phyloP scores from a whole-genome alignment of 2,797 vertebrate species.

The Sebastolobus alascanus region DNA sequence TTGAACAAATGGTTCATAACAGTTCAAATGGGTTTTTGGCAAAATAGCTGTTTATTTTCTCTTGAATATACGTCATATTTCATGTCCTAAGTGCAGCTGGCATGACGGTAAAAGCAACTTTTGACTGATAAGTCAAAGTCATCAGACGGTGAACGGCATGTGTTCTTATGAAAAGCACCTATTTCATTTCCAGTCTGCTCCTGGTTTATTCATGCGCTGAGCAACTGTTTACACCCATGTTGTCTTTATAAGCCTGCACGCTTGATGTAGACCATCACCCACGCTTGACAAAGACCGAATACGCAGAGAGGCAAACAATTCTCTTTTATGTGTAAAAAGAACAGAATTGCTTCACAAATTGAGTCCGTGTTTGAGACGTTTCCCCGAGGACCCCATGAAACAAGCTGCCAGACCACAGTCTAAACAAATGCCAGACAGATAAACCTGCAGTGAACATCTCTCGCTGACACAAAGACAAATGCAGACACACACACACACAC shows the following conservation, averaged over 20 bases:
- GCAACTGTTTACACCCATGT: constrained; percentile 16
- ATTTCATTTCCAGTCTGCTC: constrained; percentile 3
- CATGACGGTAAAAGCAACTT: constrained; percentile 7
- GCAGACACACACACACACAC: not conserved
- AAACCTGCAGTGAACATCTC: constrained; percentile 54
- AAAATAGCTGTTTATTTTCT: constrained; percentile 37
- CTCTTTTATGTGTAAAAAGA: constrained; percentile 52
- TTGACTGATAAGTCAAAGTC: constrained; percentile 37
- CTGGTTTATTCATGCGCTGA: not conserved
- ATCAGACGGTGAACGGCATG: constrained; percentile 14
- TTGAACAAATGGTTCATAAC: constrained; percentile 11
- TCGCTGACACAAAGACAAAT: constrained; percentile 27
- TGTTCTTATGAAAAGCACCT: constrained; percentile 19
- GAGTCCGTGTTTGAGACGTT: constrained; percentile 51
- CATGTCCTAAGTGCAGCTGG: constrained; percentile 15
- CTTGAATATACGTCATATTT: constrained; percentile 34
- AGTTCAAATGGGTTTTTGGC: constrained; percentile 24
- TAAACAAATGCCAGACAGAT: constrained; percentile 72
- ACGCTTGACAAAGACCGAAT: constrained; percentile 43
- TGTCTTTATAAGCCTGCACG: not conserved
- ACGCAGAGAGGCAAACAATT: constrained; percentile 33
- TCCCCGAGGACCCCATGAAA: constrained; percentile 50
- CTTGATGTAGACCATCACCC: constrained; percentile 39
- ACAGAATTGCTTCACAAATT: constrained; percentile 62
- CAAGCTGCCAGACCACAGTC: constrained; percentile 56